Percentiles rank a stretch among this genome's conserved stretches.
Conservation (phyloP, 2,113 vertebrate genomes). For the Thoracochromis brauschi region DNA sequence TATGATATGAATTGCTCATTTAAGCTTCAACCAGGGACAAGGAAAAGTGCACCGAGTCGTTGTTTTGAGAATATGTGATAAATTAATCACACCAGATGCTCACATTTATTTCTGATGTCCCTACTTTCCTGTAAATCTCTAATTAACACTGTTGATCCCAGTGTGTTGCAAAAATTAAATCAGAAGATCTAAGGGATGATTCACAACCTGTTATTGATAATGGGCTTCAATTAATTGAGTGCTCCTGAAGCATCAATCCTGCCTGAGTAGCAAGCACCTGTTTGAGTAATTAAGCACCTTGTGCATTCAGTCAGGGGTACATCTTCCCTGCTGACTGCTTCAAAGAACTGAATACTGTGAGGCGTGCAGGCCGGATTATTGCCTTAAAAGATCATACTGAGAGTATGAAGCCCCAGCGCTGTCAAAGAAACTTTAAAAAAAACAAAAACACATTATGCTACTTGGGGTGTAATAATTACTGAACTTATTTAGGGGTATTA, state of each 20-base stretch:
- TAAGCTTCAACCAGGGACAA: constrained; percentile 1
- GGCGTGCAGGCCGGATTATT: neutral
- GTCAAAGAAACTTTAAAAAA: neutral
- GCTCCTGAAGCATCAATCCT: constrained; percentile 53
- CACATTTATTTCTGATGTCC: constrained; percentile 53
- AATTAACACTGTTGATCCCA: constrained; percentile 65
- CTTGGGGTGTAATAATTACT: neutral
- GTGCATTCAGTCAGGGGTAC: constrained; percentile 8
- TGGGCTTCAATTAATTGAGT: constrained; percentile 58
- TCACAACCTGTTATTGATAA: constrained; percentile 58
- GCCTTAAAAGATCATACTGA: neutral
- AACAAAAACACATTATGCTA: neutral
- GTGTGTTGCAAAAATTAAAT: constrained; percentile 59
- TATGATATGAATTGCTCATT: constrained; percentile 35
- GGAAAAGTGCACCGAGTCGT: constrained; percentile 1
- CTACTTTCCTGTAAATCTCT: constrained; percentile 53
- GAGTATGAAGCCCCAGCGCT: neutral
- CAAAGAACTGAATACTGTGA: neutral
- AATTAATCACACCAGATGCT: constrained; percentile 53
- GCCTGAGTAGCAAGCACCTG: constrained; percentile 48
- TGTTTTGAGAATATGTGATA: constrained; percentile 13
- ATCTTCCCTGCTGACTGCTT: neutral
- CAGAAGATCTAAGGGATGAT: constrained; percentile 51
- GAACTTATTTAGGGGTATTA: neutral
- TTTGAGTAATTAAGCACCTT: constrained; percentile 49